Percentiles rank a stretch among this genome's conserved stretches.
phyloP scores from a whole-genome alignment of 2,888 invertebrate species.

The Acleris literana region DNA sequence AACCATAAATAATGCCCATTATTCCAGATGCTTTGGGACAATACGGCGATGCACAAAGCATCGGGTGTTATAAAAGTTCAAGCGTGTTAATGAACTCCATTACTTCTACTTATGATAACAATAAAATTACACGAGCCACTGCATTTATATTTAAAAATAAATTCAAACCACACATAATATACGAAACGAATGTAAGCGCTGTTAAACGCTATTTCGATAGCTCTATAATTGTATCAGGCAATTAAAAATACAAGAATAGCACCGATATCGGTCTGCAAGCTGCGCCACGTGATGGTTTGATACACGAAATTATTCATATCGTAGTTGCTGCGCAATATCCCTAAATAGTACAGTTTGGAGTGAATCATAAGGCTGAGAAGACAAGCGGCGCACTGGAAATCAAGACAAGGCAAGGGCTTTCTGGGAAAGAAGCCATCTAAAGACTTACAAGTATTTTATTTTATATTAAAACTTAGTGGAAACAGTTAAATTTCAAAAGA shows the following conservation, averaged over 20 bases:
- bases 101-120: slow-evolving; percentile 2
- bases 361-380: slow-evolving; percentile 18
- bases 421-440: slow-evolving; percentile 13
- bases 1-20: too few species aligned
- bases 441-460: neutral
- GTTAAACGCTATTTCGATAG: neutral
- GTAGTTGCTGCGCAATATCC: slow-evolving; percentile 20
- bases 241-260: slow-evolving; percentile 11
- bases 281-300: neutral
- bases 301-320: slow-evolving; percentile 2
- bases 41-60: too few species aligned
- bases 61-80: too few species aligned
- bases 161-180: too few species aligned
- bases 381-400: too few species aligned
- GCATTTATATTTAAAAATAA: too few species aligned
- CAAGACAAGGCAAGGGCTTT: too few species aligned
- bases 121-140: neutral
- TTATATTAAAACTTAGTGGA: too few species aligned
- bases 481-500: too few species aligned
- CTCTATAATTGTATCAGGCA: neutral
- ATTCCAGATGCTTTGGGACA: too few species aligned
- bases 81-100: neutral
- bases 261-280: slow-evolving; percentile 1
- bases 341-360: slow-evolving; percentile 27
- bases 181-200: neutral